Evolutionary conservation across 2,888 invertebrate species (phyloP), one percentile per base, ranked within the genome.

Genomic region (Chymomyza amoena): DNA sequence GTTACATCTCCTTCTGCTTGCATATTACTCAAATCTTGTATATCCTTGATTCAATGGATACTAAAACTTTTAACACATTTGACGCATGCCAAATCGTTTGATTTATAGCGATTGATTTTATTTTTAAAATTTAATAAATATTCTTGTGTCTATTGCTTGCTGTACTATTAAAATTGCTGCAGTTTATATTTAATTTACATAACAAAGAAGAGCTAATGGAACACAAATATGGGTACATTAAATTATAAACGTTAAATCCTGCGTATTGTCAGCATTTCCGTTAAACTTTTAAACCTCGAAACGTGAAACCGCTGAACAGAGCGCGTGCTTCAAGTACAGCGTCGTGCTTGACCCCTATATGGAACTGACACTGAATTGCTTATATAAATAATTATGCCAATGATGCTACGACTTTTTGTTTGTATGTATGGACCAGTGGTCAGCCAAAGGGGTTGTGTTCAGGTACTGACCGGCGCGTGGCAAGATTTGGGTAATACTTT

Each of bases 381-480:
- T 45, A 61, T 61, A 13, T 61, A 56, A 52, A 61, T 62, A 75
- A 75, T 66, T 69, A 75, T 75, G 57, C 50, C 59, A 64, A 36
- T 66, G 66, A 68, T 71, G 72, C 59, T 64, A 60, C 39, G 15
- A 60, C 10, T 50, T 9, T 18, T 45, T 62, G 45, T 20, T n/a
- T 16, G 15, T 25, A 28, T 61, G 10, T 45, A 54, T 59, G 64
- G 67, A 60, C 69, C 75, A 72, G 62, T 57, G 76, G 76, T 72
- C 72, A 75, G 69, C 57, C 72, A 52, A 69, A 76, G 69, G 76
- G 76, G 75, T 69, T 66, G 76, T 57, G 69, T 20, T 57, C 45
- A 25, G 64, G 59, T 51, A 54, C 25, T 68, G 71, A 57, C 51
- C 45, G 57, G 51, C 68, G 62, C 76, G 64, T 69, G 72, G 39